phyloP scores from a whole-genome alignment of 30 jellyfish, hydroid and myxozoan genomes.

The Clytia hemisphaerica region DNA sequence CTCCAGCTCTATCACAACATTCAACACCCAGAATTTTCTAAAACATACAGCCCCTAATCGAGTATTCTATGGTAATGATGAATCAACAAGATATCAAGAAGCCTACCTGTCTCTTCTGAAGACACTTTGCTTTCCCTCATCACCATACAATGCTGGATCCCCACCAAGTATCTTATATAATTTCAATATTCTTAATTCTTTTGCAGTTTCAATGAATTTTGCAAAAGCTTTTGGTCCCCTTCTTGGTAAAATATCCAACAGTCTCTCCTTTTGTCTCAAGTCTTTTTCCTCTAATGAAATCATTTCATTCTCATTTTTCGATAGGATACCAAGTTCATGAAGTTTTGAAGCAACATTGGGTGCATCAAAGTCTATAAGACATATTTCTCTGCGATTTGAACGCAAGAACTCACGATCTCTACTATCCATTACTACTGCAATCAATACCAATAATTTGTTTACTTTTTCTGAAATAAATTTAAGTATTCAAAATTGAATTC shows the following conservation, averaged over 20 bases:
- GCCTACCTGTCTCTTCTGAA: background rate
- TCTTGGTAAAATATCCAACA: constrained; percentile 59
- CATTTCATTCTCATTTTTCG: constrained; percentile 53
- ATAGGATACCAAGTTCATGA: constrained; percentile 33
- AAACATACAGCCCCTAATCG: too few relatives aligned
- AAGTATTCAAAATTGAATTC: too few relatives aligned
- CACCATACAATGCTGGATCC: background rate
- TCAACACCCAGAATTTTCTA: too few relatives aligned
- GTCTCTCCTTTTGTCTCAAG: constrained; percentile 52
- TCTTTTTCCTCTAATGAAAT: constrained; percentile 43
- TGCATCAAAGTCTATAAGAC: constrained; percentile 49
- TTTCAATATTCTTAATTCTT: background rate
- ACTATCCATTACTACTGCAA: constrained; percentile 75
- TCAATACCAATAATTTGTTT: too few relatives aligned
- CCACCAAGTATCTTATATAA: too few relatives aligned
- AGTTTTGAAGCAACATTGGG: constrained; percentile 42
- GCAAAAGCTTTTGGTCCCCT: constrained; percentile 78
- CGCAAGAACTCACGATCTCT: constrained; percentile 70
- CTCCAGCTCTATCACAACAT: too few relatives aligned
- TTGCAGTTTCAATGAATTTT: constrained; percentile 39
- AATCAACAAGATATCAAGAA: background rate
- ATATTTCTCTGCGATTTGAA: constrained; percentile 49
- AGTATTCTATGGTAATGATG: background rate
- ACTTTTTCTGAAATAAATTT: too few relatives aligned
- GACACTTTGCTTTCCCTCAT: background rate